These are phyloP conservation scores for Cardiocondyla obscurior DNA, from an alignment of 1,140 invertebrate species.

Conservation along the genomic window DNA sequence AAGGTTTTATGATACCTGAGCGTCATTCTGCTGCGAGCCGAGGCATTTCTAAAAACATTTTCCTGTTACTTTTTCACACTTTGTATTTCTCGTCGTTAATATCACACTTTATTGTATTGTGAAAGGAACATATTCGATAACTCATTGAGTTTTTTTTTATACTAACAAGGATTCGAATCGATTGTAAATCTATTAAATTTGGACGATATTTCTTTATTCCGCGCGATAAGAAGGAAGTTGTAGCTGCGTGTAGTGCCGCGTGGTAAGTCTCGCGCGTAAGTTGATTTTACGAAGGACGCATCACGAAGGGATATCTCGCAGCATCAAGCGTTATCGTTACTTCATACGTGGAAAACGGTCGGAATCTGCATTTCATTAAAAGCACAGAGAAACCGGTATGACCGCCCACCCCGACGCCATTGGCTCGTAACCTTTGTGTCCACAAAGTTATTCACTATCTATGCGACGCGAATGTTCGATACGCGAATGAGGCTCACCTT, in stretches of 20 bases:
- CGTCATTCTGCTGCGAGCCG: not conserved
- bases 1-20: not conserved
- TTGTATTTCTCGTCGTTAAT: not conserved
- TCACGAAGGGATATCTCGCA: not conserved
- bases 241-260: not conserved
- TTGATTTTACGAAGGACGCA: not conserved
- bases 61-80: not conserved
- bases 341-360: conserved; percentile 2
- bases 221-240: not conserved
- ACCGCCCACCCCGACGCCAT: conserved; percentile 69
- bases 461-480: conserved; percentile 72
- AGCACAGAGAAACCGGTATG: conserved; percentile 42
- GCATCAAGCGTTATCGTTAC: conserved; percentile 1
- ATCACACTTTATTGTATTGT: not conserved
- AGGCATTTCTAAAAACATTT: not conserved
- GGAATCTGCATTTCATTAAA: conserved; percentile 47
- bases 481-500: conserved; percentile 73
- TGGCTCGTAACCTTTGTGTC: conserved; percentile 70
- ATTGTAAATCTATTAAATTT: not conserved
- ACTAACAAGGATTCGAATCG: not conserved
- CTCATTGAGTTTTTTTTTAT: not conserved
- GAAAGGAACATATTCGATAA: not conserved
- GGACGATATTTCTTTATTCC: not conserved
- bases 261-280: not conserved
- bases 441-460: conserved; percentile 38